Percentiles rank a stretch among this genome's conserved stretches.
phyloP scores from a whole-genome alignment of 2,888 invertebrate species.

The Dolichomitus sp. region DNA sequence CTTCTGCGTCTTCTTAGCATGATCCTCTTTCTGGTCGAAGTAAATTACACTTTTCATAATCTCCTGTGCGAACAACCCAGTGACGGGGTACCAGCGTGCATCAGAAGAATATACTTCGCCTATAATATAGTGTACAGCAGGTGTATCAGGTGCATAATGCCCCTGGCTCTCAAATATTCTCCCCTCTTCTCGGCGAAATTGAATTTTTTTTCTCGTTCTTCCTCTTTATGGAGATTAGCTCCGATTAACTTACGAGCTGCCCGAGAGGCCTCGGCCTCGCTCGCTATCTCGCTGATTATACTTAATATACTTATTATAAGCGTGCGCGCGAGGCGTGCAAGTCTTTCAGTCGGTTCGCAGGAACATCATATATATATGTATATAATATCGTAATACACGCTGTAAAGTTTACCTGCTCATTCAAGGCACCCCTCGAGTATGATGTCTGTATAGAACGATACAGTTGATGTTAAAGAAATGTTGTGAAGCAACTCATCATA shows the following conservation, averaged over 20 bases:
- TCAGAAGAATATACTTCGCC: background rate
- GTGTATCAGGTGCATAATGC: slow-evolving; percentile 18
- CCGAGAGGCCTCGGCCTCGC: slow-evolving; percentile 35
- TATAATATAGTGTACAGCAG: slow-evolving; percentile 11
- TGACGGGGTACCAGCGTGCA: background rate
- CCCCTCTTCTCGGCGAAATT: slow-evolving; percentile 25
- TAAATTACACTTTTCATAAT: slow-evolving; percentile 50
- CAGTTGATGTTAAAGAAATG: slow-evolving; percentile 30
- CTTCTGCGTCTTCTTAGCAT: background rate
- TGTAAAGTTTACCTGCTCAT: slow-evolving; percentile 45
- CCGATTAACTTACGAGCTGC: slow-evolving; percentile 63
- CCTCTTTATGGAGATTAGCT: slow-evolving; percentile 63
- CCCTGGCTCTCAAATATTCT: slow-evolving; percentile 29
- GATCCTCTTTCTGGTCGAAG: slow-evolving; percentile 30
- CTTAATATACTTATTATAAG: slow-evolving; percentile 64
- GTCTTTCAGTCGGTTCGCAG: slow-evolving; percentile 51
- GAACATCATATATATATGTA: slow-evolving; percentile 36
- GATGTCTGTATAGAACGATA: slow-evolving; percentile 15
- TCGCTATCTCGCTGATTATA: slow-evolving; percentile 59
- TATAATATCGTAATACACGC: slow-evolving; percentile 30
- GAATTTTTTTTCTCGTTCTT: slow-evolving; percentile 45
- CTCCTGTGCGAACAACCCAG: slow-evolving; percentile 6
- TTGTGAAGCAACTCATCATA: slow-evolving; percentile 19
- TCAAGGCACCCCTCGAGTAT: slow-evolving; percentile 32
- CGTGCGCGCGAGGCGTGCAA: slow-evolving; percentile 63